Percentiles rank a stretch among this genome's conserved stretches.
Conservation (phyloP, 2,888 invertebrate genomes). For the Cremastinae sp. region DNA sequence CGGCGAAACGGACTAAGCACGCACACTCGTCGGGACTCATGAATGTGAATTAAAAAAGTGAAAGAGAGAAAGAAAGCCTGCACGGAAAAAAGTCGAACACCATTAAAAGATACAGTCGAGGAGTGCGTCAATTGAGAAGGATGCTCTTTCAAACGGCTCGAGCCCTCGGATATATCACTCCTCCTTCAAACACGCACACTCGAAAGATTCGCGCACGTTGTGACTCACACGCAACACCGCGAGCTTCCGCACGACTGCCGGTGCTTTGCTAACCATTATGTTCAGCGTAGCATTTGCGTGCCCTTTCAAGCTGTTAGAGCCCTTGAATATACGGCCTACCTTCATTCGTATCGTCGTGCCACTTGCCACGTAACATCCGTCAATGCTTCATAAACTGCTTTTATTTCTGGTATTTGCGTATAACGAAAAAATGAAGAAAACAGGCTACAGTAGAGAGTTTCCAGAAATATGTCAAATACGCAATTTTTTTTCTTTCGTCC, state of each 20-base stretch:
- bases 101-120: slow-evolving; percentile 65
- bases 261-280: background rate
- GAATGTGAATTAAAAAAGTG: background rate
- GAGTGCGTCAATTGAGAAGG: slow-evolving; percentile 67
- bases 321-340: slow-evolving; percentile 30
- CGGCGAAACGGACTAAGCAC: no score
- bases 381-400: slow-evolving; percentile 36
- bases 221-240: no score
- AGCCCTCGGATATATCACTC: background rate
- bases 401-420: slow-evolving; percentile 47
- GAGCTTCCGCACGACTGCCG: background rate
- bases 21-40: background rate
- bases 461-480: no score
- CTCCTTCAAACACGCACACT: background rate
- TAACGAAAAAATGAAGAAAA: no score
- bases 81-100: background rate
- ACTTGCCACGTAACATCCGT: slow-evolving; percentile 20
- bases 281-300: background rate
- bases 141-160: slow-evolving; percentile 38
- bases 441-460: no score
- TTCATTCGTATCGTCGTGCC: slow-evolving; percentile 27
- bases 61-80: slow-evolving; percentile 11
- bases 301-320: slow-evolving; percentile 47
- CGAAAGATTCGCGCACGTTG: no score
- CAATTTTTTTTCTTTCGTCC: no score